Base-by-base conservation (phyloP, 2,888 invertebrate genomes). In the Dicyrtoma fusca region DNA sequence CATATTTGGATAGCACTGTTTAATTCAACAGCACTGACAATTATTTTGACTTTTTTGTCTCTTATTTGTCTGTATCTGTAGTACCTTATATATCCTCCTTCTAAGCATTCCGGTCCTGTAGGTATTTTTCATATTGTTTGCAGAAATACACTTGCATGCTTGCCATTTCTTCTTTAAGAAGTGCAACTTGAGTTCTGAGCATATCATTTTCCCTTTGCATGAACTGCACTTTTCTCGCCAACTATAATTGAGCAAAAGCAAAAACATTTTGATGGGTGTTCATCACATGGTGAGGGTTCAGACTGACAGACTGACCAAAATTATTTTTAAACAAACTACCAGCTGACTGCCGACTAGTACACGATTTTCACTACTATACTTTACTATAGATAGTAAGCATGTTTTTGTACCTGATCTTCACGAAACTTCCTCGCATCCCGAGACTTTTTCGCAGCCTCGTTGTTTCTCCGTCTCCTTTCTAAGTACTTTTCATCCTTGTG, bases 371-470 rank as follows among this genome's bases (percentile, higher is more conserved):
- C 10, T 45, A 45, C 13, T 45, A 45, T 11, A 51, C 26, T 25
- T 25, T 1, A 57, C 23, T 2, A 10, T 53, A 53, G 53, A 53
- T 8, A 45, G 47, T 47, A 47, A n/a, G 13, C 17, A 47, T 47
- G 2, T 47, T 51, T 5, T 11, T 6, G 25, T 83, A 90, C 91
- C 84, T 94, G 91, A 83, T 95, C 95, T 83, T 95, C 95, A 34
- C 95, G 86, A 63, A 92, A 88, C 83, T 94, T 90, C 25, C 95
- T 86, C 0, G 94, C 93, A 83, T 95, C 95, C 34, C 95, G 84
- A 0, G 94, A 94, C 83, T 95, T 95, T 84, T 95, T 95, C 0
- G 95, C 95, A 0, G 95, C 95, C 82, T 92, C 89, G 83, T 95
- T 95, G 84, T 95, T 95, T 10, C 94, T 86, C 82, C 91, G 89